phyloP scores from a whole-genome alignment of 1,140 invertebrate species.

The Stegodyphus mimosarum region DNA sequence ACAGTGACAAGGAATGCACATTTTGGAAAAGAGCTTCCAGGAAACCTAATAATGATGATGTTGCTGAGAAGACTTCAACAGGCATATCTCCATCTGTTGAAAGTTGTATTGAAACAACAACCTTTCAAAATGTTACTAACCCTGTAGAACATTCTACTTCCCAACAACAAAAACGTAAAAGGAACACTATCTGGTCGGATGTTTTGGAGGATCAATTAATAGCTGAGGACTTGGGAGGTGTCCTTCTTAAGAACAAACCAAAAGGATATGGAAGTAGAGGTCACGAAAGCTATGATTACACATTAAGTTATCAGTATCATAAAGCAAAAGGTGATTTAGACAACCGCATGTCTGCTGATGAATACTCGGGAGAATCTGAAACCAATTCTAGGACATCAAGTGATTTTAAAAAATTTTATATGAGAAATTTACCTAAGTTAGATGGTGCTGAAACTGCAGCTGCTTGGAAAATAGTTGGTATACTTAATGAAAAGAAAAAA shows the following conservation, averaged over 20 bases:
- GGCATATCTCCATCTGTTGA: neutral
- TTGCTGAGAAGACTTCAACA: neutral
- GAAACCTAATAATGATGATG: neutral
- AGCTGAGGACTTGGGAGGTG: constrained; percentile 8
- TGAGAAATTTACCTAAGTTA: constrained; percentile 16
- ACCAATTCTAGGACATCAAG: neutral
- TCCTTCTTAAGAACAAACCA: constrained; percentile 35
- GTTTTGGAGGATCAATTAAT: constrained; percentile 44
- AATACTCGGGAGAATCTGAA: neutral
- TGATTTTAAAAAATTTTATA: too few species aligned
- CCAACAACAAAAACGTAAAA: constrained; percentile 9
- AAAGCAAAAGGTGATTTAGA: neutral
- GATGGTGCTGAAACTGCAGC: neutral
- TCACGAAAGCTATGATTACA: constrained; percentile 52
- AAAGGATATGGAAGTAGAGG: constrained; percentile 1
- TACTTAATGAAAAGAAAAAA: constrained; percentile 24
- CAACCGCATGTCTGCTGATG: constrained; percentile 6
- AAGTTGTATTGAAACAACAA: neutral
- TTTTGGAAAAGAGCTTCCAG: constrained; percentile 33
- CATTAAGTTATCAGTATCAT: neutral
- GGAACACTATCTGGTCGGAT: constrained; percentile 43
- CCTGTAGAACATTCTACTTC: neutral
- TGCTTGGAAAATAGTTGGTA: constrained; percentile 35
- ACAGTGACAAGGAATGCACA: constrained; percentile 24
- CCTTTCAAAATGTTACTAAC: neutral